These are phyloP conservation scores for Pheucticus melanocephalus DNA, from an alignment of 2,113 vertebrate species.

Conservation along the genomic window DNA sequence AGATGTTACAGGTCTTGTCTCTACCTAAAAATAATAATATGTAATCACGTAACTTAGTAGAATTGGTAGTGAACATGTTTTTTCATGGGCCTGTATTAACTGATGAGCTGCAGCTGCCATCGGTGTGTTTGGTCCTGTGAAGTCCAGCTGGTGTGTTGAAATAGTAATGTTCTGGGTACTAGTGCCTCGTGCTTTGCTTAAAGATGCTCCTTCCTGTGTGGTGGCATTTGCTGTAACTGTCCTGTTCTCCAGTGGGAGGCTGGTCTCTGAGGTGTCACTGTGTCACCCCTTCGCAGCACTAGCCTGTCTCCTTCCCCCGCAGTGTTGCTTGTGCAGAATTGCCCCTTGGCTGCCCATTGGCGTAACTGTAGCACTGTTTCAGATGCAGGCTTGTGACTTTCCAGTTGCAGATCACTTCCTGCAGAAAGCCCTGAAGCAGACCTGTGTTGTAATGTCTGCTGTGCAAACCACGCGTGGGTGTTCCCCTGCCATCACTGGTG, in stretches of 20 bases:
- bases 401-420: background rate
- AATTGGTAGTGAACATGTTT: background rate
- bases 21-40: background rate
- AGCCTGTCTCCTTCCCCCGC: background rate
- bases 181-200: background rate
- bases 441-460: background rate
- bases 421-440: background rate
- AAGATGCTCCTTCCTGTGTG: background rate
- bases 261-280: background rate
- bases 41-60: background rate
- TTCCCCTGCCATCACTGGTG: too few species aligned
- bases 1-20: background rate
- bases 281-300: background rate
- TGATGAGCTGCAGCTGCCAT: background rate
- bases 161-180: background rate
- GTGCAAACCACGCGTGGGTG: background rate
- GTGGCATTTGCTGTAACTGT: background rate
- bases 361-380: background rate
- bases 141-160: background rate
- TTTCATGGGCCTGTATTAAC: background rate
- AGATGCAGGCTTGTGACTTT: background rate
- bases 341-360: rapidly evolving
- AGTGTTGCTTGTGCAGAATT: background rate
- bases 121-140: background rate
- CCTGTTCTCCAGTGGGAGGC: background rate